phyloP scores from a whole-genome alignment of 2,888 invertebrate genomes.

The Siphonodentalium dalli region DNA sequence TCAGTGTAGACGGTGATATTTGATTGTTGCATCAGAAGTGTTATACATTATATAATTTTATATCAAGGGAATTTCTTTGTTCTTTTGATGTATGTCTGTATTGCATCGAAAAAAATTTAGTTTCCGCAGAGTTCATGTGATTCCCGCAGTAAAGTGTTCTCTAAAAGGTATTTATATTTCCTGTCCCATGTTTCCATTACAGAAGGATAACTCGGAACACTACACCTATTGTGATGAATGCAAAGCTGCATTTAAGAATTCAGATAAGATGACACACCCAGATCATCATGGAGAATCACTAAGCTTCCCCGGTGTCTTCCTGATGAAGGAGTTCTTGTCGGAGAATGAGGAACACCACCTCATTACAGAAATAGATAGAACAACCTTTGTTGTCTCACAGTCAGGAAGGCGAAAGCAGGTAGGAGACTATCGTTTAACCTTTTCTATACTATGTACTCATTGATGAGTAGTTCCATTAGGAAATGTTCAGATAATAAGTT shows the following conservation, averaged over 20 bases:
- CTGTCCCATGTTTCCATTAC: constrained; percentile 14
- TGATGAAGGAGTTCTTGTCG: constrained; percentile 75
- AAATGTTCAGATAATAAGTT: too few relatives aligned
- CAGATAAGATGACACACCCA: constrained; percentile 20
- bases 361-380: constrained; percentile 75
- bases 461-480: too few relatives aligned
- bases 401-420: constrained; percentile 93
- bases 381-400: constrained; percentile 91
- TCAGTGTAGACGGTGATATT: too few relatives aligned
- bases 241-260: constrained; percentile 30
- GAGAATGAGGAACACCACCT: constrained; percentile 73
- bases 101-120: too few relatives aligned
- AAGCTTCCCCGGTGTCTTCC: constrained; percentile 56
- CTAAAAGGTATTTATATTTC: not conserved
- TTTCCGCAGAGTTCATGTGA: too few relatives aligned
- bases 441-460: too few relatives aligned
- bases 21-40: too few relatives aligned
- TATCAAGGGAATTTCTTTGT: too few relatives aligned
- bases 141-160: not conserved
- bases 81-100: too few relatives aligned
- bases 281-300: constrained; percentile 34
- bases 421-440: constrained; percentile 7
- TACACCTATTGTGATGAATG: constrained; percentile 41
- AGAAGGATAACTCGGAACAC: not conserved
- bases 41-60: too few relatives aligned